Conservation (phyloP, 1,140 invertebrate genomes). For the Drosophila santomea region DNA sequence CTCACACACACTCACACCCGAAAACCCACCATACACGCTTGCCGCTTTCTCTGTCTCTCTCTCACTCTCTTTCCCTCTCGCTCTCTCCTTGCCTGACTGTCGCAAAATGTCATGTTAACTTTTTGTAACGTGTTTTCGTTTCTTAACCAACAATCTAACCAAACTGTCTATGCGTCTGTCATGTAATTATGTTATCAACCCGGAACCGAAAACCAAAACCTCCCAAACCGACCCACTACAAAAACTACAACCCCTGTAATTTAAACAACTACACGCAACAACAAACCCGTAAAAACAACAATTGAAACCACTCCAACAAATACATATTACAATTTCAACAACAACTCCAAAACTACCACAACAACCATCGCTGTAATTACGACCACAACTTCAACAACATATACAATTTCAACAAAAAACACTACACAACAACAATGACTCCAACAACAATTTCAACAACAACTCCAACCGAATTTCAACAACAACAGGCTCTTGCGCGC, state of each 20-base stretch:
- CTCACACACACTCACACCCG: constrained; percentile 34
- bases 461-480: constrained; percentile 22
- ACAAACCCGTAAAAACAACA: constrained; percentile 1
- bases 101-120: constrained; percentile 54
- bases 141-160: constrained; percentile 56
- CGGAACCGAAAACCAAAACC: constrained; percentile 21
- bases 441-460: constrained; percentile 11
- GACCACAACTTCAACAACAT: neutral
- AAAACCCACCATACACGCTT: constrained; percentile 43
- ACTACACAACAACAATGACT: constrained; percentile 3
- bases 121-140: constrained; percentile 68
- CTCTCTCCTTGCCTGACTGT: constrained; percentile 17
- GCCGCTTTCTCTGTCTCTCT: constrained; percentile 22
- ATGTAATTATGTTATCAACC: constrained; percentile 58
- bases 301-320: neutral
- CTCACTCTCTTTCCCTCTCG: neutral
- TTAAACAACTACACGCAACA: constrained; percentile 14
- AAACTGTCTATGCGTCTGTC: constrained; percentile 57
- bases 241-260: constrained; percentile 17
- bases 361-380: neutral
- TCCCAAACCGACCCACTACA: constrained; percentile 15
- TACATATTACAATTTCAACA: constrained; percentile 3
- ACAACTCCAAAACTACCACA: neutral
- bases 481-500: constrained; percentile 87
- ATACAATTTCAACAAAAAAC: neutral